Evolutionary conservation across 23 tunicate species (phyloP).

Genomic region (Phallusia fumigata): DNA sequence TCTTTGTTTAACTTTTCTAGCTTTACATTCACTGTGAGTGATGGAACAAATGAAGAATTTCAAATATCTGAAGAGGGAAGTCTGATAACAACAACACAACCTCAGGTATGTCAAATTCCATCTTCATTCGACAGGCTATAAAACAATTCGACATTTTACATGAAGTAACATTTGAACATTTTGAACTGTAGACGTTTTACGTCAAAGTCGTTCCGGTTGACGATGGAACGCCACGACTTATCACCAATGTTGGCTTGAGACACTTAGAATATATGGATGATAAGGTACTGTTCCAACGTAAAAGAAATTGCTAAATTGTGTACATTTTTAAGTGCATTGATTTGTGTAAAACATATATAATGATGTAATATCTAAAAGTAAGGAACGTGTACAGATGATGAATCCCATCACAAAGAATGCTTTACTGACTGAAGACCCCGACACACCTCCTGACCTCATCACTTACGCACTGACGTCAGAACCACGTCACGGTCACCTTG

Average conservation of each 20-base stretch:
- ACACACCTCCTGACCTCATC: constrained; percentile 73
- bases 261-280: constrained; percentile 79
- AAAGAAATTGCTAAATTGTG: too few species aligned
- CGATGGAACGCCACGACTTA: constrained; percentile 90
- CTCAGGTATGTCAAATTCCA: constrained; percentile 45
- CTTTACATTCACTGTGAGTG: constrained; percentile 65
- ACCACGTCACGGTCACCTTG: constrained; percentile 82
- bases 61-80: constrained; percentile 43
- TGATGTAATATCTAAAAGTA: too few species aligned
- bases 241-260: constrained; percentile 83
- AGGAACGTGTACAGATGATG: constrained; percentile 33
- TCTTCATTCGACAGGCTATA: not conserved
- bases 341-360: too few species aligned
- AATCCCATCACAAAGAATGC: constrained; percentile 48
- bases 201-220: constrained; percentile 85
- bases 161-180: not conserved
- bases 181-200: constrained; percentile 47
- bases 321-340: too few species aligned
- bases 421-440: constrained; percentile 89
- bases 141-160: too few species aligned
- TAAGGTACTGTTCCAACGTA: too few species aligned
- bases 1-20: constrained; percentile 5
- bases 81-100: constrained; percentile 46
- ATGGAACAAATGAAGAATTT: constrained; percentile 85
- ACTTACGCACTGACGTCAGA: constrained; percentile 75